Conservation (phyloP, 2,797 vertebrate species). For the Ataeniobius toweri region DNA sequence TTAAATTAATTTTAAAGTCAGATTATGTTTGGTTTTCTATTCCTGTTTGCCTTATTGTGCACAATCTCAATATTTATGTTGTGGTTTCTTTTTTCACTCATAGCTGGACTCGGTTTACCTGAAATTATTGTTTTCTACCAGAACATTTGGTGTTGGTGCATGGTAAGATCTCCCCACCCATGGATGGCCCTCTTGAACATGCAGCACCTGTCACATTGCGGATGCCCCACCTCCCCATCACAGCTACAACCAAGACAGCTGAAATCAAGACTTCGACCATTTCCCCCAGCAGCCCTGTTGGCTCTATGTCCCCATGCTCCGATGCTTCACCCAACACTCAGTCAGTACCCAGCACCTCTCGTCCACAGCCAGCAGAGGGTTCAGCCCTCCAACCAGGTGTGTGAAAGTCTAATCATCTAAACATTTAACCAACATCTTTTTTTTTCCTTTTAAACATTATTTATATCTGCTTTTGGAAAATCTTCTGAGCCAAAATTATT, state of each 20-base stretch:
- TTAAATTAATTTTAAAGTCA: no score
- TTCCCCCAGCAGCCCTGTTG: constrained; percentile 75
- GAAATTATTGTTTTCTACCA: constrained; percentile 48
- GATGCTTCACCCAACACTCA: constrained; percentile 62
- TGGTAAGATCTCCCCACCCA: constrained; percentile 69
- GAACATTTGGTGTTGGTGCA: constrained; percentile 71
- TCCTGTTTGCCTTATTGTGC: background rate
- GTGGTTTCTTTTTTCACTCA: no score
- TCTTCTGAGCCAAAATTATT: background rate
- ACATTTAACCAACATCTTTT: background rate
- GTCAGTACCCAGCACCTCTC: constrained; percentile 56
- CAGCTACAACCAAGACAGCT: constrained; percentile 80
- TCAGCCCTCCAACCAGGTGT: constrained; percentile 77
- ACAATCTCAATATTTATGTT: background rate
- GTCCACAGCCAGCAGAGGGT: constrained; percentile 69
- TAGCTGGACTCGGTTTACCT: background rate
- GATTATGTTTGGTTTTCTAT: no score
- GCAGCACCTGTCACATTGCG: constrained; percentile 69
- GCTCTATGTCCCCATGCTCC: constrained; percentile 63
- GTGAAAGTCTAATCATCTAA: background rate
- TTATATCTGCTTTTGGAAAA: background rate
- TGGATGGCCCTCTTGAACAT: constrained; percentile 71
- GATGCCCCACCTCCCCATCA: constrained; percentile 89
- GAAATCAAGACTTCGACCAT: constrained; percentile 67
- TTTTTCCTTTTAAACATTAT: background rate